Percentiles rank a stretch among this genome's conserved stretches.
These are phyloP conservation scores for Macaria notata DNA, from an alignment of 2,888 invertebrate genomes.

Conservation along the genomic window DNA sequence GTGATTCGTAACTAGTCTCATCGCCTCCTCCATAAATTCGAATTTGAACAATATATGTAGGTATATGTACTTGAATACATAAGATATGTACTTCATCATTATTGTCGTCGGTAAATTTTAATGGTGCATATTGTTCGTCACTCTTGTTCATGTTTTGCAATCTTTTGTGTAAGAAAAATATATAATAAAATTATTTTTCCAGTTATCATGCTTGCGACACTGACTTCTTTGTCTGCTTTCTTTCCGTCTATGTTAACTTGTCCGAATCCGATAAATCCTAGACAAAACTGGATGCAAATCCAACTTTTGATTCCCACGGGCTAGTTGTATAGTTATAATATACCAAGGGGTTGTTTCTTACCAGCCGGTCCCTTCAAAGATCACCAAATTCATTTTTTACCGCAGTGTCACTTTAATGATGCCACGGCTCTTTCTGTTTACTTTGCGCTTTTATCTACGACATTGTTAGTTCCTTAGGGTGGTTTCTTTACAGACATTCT, in stretches of 20 bases:
- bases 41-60: too few species aligned
- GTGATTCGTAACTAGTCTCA: too few species aligned
- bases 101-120: too few species aligned
- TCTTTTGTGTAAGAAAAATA: too few species aligned
- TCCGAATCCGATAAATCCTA: constrained; percentile 16
- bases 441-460: constrained; percentile 68
- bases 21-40: too few species aligned
- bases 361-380: constrained; percentile 38
- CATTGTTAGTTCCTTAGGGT: constrained; percentile 62
- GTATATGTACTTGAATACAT: too few species aligned
- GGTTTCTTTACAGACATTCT: constrained; percentile 67
- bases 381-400: constrained; percentile 43
- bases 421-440: constrained; percentile 66
- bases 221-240: not conserved
- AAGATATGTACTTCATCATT: too few species aligned
- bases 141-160: too few species aligned
- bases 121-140: too few species aligned
- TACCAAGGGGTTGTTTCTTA: constrained; percentile 24
- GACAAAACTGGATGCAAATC: constrained; percentile 30
- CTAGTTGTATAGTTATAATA: constrained; percentile 9
- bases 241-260: constrained; percentile 2
- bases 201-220: too few species aligned
- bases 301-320: constrained; percentile 34
- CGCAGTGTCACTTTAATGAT: constrained; percentile 71
- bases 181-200: too few species aligned